A percentile compares a stretch with the other conserved stretches of the same genome.
Evolutionary conservation across 2,113 vertebrate genomes (phyloP).

Genomic region (Hemiprocne comata): DNA sequence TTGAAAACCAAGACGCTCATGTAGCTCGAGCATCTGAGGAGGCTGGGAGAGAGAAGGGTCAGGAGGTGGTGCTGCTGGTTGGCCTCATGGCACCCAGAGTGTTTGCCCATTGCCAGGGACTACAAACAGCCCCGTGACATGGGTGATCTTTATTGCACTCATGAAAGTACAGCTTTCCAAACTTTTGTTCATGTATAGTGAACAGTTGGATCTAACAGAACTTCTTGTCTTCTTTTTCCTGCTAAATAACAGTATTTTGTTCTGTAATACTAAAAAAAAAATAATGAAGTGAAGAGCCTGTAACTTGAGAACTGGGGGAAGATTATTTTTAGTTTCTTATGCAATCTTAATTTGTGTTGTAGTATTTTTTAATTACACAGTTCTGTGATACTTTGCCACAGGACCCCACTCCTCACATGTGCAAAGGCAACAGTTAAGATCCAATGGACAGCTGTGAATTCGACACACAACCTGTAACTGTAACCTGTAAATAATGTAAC

Average conservation of each 20-base stretch:
- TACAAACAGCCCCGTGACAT: background rate
- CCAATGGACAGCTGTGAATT: background rate
- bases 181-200: background rate
- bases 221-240: background rate
- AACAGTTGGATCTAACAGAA: background rate
- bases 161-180: background rate
- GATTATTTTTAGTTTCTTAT: background rate
- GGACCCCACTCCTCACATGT: background rate
- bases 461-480: background rate
- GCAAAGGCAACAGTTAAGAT: background rate
- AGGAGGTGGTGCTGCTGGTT: background rate
- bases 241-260: background rate
- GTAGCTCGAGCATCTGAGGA: background rate
- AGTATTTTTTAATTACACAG: background rate
- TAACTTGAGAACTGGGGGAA: background rate
- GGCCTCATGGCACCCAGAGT: too few species aligned
- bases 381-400: background rate
- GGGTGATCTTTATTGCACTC: background rate
- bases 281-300: too few species aligned
- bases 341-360: background rate
- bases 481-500: background rate
- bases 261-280: background rate
- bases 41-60: background rate
- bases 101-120: background rate
- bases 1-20: background rate